A percentile compares a stretch with the other conserved stretches of the same genome.
phyloP scores from a whole-genome alignment of 2,797 vertebrate genomes.

The Poeciliopsis paucimaculata region DNA sequence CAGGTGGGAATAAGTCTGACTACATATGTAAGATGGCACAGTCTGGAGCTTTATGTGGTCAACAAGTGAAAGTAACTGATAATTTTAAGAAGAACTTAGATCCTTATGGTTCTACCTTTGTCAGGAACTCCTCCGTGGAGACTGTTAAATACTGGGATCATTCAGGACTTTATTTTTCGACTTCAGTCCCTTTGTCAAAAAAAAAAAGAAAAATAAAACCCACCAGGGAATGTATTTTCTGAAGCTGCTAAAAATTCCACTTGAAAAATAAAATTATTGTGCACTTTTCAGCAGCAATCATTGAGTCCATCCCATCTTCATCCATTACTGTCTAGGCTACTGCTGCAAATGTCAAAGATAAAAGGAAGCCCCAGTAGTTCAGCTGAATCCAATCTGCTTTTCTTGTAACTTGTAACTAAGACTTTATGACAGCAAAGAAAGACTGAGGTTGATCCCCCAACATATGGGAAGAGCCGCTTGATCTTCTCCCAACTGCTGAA shows the following conservation, averaged over 20 bases:
- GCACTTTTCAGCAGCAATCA: background rate
- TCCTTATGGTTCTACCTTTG: background rate
- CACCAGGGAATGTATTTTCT: background rate
- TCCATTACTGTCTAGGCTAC: background rate
- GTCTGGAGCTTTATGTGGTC: background rate
- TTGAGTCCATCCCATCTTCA: background rate
- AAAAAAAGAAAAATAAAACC: background rate
- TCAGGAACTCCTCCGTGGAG: background rate
- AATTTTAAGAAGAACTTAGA: background rate
- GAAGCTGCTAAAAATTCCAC: background rate
- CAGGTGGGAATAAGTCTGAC: background rate
- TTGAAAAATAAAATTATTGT: background rate
- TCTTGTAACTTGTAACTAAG: background rate
- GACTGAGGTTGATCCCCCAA: background rate
- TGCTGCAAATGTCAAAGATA: constrained; percentile 1
- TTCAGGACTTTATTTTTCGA: background rate
- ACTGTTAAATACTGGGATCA: background rate
- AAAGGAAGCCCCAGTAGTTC: background rate
- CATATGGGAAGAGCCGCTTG: background rate
- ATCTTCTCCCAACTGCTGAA: background rate
- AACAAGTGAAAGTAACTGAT: background rate
- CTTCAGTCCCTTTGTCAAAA: background rate
- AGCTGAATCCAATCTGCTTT: background rate
- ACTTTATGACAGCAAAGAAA: background rate
- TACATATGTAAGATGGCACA: background rate